Evolutionary conservation across 2,888 invertebrate genomes (phyloP), one percentile per base, ranked within the genome.

Genomic region (Rhagonycha fulva): DNA sequence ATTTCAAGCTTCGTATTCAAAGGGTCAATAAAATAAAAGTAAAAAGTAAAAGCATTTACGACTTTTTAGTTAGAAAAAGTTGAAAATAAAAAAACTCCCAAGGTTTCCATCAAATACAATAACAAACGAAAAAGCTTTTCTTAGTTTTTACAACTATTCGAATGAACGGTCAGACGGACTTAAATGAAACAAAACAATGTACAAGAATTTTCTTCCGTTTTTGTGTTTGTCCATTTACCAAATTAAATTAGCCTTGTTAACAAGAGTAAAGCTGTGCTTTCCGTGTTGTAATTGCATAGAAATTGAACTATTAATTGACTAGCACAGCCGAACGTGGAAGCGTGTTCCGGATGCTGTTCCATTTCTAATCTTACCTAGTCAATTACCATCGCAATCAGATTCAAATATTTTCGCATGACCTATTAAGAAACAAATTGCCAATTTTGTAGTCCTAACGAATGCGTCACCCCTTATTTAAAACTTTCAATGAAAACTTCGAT

Each of bases 261-360:
- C 80, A 79, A 79, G 78, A 79, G 77, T 70, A 75, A 75, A 81
- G 78, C 78, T 75, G 73, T 69, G 71, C 77, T 73, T 77, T 76
- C 69, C 73, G 77, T 80, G 78, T 75, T 74, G 80, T 82, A 82
- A 82, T 82, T 82, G 81, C 81, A 80, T 76, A 67, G 81, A 81
- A 80, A 82, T 82, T 82, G 82, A 81, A 82, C 82, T 81, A 81
- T 82, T 82, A 82, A 82, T 82, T 81, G 81, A 81, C 79, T 80
- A 72, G 80, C 81, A 82, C 81, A 81, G 81, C 80, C 80, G 77
- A 79, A 79, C 77, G 47, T 47, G 77, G 77, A 77, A 79, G 80
- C 77, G 77, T 60, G 67, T 68, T 73, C 67, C 71, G 71, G 71
- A 71, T 69, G 47, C 66, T 78, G 80, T 80, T 80, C 76, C 70